Base-by-base conservation (phyloP, 2,113 vertebrate genomes). In the Marmota flaviventris region DNA sequence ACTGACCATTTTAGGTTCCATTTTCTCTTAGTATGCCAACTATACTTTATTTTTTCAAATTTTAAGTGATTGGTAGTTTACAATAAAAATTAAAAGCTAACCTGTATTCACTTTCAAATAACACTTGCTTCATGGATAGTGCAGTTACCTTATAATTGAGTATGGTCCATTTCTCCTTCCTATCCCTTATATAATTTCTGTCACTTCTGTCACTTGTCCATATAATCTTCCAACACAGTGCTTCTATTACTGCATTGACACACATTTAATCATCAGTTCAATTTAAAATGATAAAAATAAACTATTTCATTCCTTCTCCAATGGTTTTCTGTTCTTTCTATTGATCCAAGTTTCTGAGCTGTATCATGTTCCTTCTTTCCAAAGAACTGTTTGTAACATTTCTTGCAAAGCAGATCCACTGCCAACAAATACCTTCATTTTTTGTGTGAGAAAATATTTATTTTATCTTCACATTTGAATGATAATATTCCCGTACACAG, bases 261-360 rank as follows among this genome's bases (percentile, higher is more conserved):
- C 53, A 73, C 7, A 70, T 8, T 45, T 96, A 73, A 18, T 61
- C 61, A 70, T 63, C 34, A 58, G 1, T 63, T 69, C 18, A 69
- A 39, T 87, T 91, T 91, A 77, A 18, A 81, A 63, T 79, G 18
- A 45, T 7, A 63, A 69, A 95, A 95, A 65, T 65, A 86, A 65
- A 86, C 78, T 76, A 63, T 58, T 84, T 37, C 84, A 78, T 9
- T 45, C 65, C 37, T 76, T 94, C 61, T 27, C 29, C 89, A 42
- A 65, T 73, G 58, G 9, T 58, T 79, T 78, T 24, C 2, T 6
- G 56, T 81, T 81, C 16, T 89, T 79, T 29, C 45, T 18, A 3
- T 79, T 86, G 4, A 85, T 69, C 25, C 4, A 1, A 79, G 27
- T 76, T 91, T 94, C 82, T 91, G 34, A 61, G 53, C 56, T 18